Base-by-base conservation (phyloP, 2,797 vertebrate species). In the Natrix natrix region DNA sequence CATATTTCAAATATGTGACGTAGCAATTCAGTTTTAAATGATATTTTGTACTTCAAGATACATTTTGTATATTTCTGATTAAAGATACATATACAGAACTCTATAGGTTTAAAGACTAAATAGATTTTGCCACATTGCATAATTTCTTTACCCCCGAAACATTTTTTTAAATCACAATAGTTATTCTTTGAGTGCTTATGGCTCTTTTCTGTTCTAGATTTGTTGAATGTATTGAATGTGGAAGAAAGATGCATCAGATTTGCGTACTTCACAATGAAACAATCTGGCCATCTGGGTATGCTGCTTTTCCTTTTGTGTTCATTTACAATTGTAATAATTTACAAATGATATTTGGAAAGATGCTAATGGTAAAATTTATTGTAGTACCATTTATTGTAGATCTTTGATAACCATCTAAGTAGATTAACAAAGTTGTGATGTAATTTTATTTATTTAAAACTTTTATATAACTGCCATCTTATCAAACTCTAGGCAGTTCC, bases 171-270 rank as follows among this genome's bases (percentile, higher is more conserved):
- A 59, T 37, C 89, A 92, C 57, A 37, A 20, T 78, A 26, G 1
- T 22, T 66, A 26, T 66, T 90, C 48, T 48, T 24, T 66, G 32
- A 88, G 88, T 20, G 37, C 90, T 69, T 59, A n/a, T 2, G 0
- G 87, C 83, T 93, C 91, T 92, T 92, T 92, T 56, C 14, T 43
- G 95, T 96, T 97, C 55, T 95, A 99, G 99, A 95, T 98, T 99
- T 97, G 98, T 99, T 97, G 99, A 99, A 98, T 99, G 99, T 98
- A 98, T 95, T 14, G 99, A 99, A 94, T 99, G 99, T 93, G 98
- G 98, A 96, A 98, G 99, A 96, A 99, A 99, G 98, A 99, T 99
- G 99, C 99, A 99, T 96, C 99, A 99, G 97, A 99, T 99, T 96
- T 99, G 99, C 95, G 99, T 99, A 94, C 98, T 99, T 96, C 99